Evolutionary conservation across 2,888 invertebrate genomes (phyloP).

Genomic region (Barypeithes pellucidus): DNA sequence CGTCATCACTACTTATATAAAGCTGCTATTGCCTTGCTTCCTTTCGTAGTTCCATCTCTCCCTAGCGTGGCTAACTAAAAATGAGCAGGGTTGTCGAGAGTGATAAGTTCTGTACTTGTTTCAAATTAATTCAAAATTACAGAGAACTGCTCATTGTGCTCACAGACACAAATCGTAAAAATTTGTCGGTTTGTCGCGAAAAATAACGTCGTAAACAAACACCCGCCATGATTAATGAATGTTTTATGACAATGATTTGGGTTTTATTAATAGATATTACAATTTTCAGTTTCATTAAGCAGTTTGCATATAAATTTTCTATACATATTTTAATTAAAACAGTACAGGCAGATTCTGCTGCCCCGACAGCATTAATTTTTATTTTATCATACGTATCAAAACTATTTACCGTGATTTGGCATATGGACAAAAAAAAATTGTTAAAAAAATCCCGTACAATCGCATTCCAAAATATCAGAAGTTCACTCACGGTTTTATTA

Average conservation of each 20-base stretch:
- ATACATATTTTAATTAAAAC: not conserved
- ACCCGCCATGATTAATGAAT: slow-evolving; percentile 21
- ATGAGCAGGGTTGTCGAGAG: not conserved
- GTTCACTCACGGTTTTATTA: slow-evolving; percentile 18
- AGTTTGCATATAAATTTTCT: not conserved
- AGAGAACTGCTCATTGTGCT: not conserved
- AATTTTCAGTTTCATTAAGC: slow-evolving; percentile 10
- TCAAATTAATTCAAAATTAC: not conserved
- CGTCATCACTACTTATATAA: too few species aligned
- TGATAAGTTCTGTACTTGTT: not conserved
- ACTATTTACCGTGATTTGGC: slow-evolving; percentile 2
- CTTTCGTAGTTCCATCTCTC: too few species aligned
- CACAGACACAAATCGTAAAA: not conserved
- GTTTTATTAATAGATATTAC: slow-evolving; percentile 29
- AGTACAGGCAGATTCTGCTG: not conserved
- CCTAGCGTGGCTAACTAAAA: not conserved
- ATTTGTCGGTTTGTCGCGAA: not conserved
- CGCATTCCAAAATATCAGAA: slow-evolving; percentile 24
- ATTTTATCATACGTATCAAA: not conserved
- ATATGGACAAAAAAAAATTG: slow-evolving; percentile 19
- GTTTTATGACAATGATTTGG: slow-evolving; percentile 19
- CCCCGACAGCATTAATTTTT: not conserved
- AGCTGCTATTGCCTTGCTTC: too few species aligned
- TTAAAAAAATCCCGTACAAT: slow-evolving; percentile 18
- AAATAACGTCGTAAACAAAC: slow-evolving; percentile 12